phyloP scores from a whole-genome alignment of 2,113 vertebrate species.

The Apeltes quadracus region DNA sequence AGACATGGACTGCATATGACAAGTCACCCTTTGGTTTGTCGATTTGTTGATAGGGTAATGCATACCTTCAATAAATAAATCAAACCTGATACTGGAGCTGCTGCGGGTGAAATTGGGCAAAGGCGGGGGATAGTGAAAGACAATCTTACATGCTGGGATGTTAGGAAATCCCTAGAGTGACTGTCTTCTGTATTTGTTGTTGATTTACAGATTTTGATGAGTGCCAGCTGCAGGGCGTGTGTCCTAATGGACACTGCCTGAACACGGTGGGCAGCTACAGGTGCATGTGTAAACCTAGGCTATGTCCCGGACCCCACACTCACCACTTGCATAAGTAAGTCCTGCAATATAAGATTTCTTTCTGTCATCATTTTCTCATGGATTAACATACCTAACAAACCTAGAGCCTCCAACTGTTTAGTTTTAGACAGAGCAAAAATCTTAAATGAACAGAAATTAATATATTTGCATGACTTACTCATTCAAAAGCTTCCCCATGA shows the following conservation, averaged over 20 bases:
- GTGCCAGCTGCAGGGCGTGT: slow-evolving; percentile 91
- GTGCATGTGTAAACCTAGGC: slow-evolving; percentile 91
- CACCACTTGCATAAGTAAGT: slow-evolving; percentile 92
- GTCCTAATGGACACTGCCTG: slow-evolving; percentile 93
- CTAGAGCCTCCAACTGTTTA: not conserved
- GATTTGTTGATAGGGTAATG: not conserved
- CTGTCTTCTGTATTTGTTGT: slow-evolving; percentile 32
- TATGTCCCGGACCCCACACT: slow-evolving; percentile 88
- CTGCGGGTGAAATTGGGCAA: not conserved
- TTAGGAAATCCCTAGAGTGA: not conserved
- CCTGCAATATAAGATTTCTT: not conserved
- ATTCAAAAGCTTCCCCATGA: slow-evolving; percentile 1
- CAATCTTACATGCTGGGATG: not conserved
- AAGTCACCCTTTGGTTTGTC: not conserved
- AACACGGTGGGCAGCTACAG: slow-evolving; percentile 96
- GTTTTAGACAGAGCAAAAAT: not conserved
- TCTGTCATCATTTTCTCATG: not conserved
- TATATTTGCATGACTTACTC: slow-evolving; percentile 27
- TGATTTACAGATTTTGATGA: slow-evolving; percentile 90
- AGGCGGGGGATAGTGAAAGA: not conserved
- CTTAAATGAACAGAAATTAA: not conserved
- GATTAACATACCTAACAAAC: not conserved
- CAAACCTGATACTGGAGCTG: not conserved
- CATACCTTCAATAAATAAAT: not conserved
- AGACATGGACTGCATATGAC: not conserved